Base-by-base conservation (phyloP, 2,888 invertebrate species). In the Oeneis ivallda region DNA sequence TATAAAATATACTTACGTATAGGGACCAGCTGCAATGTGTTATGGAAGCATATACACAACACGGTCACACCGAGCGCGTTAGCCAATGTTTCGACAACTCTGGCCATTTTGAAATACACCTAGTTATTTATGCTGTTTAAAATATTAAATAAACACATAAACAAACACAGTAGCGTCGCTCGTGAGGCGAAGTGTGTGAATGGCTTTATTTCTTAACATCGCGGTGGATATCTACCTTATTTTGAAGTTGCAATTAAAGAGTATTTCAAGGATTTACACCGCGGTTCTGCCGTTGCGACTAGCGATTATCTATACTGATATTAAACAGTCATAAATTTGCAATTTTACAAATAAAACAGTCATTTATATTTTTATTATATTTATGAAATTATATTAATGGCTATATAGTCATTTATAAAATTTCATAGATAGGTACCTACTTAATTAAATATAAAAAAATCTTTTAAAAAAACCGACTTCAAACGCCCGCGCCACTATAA, bases 201-300 rank as follows among this genome's bases (percentile, higher is more conserved):
- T 85, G 85, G 76, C 75, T 75, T 72, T 77, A 78, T 73, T 72
- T 70, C 71, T 68, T 72, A 67, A 71, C 72, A 65, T 65, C 68
- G 45, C 67, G 65, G 69, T 58, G 68, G 68, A 67, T 70, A 74
- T 37, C 76, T 76, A 74, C 49, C 76, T 76, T 79, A 78, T 83
- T 86, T 85, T 80, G 81, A 72, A 83, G 81, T 79, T 75, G 78
- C 77, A 83, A 86, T 86, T 86, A 84, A 82, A 78, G 77, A 76
- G 74, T 76, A 74, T 77, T 76, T 84, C 89, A 89, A 87, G 89
- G 88, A 83, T 82, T 80, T 80, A 82, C 76, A 77, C 75, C 73
- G 71, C 68, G 74, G 75, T 79, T 77, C 72, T 71, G 61, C 70
- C 71, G 64, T 7, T 19, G 70, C 76, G 78, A 71, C 67, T 71